Evolutionary conservation across 2,888 invertebrate species (phyloP).

Genomic region (Masnerella sp.): DNA sequence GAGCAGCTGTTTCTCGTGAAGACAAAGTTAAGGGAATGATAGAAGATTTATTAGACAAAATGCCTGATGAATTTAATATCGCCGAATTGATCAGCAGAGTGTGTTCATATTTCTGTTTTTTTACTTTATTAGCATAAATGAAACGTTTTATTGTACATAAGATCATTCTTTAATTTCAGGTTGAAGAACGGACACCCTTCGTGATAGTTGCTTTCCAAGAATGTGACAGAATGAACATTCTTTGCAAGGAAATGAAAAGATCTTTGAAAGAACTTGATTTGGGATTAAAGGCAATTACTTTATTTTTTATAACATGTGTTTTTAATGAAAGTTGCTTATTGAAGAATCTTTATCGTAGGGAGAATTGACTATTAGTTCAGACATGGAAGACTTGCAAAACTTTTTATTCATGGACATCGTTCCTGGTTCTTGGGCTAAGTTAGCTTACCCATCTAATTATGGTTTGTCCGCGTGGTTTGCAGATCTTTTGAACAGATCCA

Average conservation of each 20-base stretch:
- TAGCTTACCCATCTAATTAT: constrained; percentile 92
- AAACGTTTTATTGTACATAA: too few species aligned
- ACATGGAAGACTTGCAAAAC: constrained; percentile 93
- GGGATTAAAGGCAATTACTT: constrained; percentile 86
- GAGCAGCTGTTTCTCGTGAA: constrained; percentile 92
- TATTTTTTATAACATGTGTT: not conserved
- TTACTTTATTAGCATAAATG: too few species aligned
- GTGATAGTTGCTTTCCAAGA: constrained; percentile 96
- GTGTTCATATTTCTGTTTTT: too few species aligned
- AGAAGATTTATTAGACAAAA: constrained; percentile 95
- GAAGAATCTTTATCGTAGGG: too few species aligned
- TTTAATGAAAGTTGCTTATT: too few species aligned
- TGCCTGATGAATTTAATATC: constrained; percentile 93
- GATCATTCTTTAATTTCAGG: constrained; percentile 58
- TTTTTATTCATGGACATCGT: constrained; percentile 93
- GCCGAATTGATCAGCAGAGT: constrained; percentile 89
- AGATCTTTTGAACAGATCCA: constrained; percentile 88
- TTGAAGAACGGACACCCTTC: constrained; percentile 93
- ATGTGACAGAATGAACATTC: constrained; percentile 95
- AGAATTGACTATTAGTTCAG: constrained; percentile 93
- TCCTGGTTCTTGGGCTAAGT: constrained; percentile 90
- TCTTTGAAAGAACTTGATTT: constrained; percentile 91
- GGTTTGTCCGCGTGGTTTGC: constrained; percentile 92
- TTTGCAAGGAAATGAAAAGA: constrained; percentile 88
- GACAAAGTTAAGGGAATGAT: constrained; percentile 86